phyloP scores from a whole-genome alignment of 35 echinoderm and acorn worm species.

The Hemicentrotus pulcherrimus region DNA sequence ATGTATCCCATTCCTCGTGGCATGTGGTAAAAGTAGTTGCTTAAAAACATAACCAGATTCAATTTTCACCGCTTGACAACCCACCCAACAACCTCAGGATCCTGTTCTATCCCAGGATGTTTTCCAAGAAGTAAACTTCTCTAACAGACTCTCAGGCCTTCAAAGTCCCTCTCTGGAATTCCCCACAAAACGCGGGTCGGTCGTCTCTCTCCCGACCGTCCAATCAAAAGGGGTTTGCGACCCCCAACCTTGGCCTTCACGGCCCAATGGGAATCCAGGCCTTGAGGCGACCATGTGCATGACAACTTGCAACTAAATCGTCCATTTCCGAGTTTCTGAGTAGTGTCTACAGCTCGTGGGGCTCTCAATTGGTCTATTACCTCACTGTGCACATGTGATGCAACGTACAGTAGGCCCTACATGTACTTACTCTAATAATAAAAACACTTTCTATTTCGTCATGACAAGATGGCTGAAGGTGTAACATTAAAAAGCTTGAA shows the following conservation, averaged over 20 bases:
- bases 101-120: background rate
- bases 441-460: too few relatives aligned
- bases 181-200: background rate
- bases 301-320: constrained; percentile 35
- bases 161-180: background rate
- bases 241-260: background rate
- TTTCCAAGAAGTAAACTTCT: background rate
- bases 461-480: too few relatives aligned
- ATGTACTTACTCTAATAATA: background rate
- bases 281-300: background rate
- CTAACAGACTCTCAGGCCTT: background rate
- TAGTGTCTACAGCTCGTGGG: background rate
- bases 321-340: constrained; percentile 45
- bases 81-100: background rate
- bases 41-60: background rate
- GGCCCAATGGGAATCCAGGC: constrained; percentile 22
- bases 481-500: too few relatives aligned
- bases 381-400: background rate
- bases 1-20: too few relatives aligned
- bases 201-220: background rate
- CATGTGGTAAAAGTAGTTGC: too few relatives aligned
- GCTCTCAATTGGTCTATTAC: background rate
- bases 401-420: background rate
- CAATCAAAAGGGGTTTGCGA: background rate
- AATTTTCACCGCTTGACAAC: background rate